Base-by-base conservation (phyloP, 2,888 invertebrate species). In the Drosophila diplacantha region DNA sequence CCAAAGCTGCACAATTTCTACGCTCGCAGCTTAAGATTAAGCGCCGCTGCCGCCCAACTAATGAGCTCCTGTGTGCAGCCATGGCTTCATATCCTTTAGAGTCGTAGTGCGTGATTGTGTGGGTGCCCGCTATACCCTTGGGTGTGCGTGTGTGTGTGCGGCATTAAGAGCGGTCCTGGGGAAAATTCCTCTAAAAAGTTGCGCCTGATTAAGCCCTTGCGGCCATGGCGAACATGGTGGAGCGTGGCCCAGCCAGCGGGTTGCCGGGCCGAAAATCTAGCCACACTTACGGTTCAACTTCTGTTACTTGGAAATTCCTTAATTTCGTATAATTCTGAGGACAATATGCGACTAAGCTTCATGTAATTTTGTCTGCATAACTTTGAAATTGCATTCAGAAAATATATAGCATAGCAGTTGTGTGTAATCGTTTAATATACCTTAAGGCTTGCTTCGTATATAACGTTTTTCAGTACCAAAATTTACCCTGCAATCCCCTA, bases 31-130 rank as follows among this genome's bases (percentile, higher is more conserved):
- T 70, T 50, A 51, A 69, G 61, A 53, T 66, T 56, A 71, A 71
- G 67, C 61, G 55, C 38, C 67, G 57, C 46, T 57, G 53, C 75
- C 58, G 61, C 73, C 72, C 58, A 81, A 79, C 80, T 75, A 77
- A 81, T 77, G 77, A 80, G 81, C 54, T 59, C 63, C 53, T 53
- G 54, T 54, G 50, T 29, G 16, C 44, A 46, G 44, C 31, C 20
- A 31, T 46, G 20, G 44, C 44, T 46, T 31, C 44, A 46, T 46
- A 46, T 46, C 44, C 24, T 46, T 47, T 52, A 52, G 46, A 53
- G 49, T 16, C 16, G 46, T 31, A 44, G 66, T 12, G 55, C 24
- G 57, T 16, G 68, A n/a, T 32, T 34, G 65, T 39, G 39, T 58
- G 58, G 44, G 66, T 39, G 49, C 24, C 32, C 39, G 53, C 49